phyloP scores from a whole-genome alignment of 2,888 invertebrate genomes.

The Mactromeris polynyma region DNA sequence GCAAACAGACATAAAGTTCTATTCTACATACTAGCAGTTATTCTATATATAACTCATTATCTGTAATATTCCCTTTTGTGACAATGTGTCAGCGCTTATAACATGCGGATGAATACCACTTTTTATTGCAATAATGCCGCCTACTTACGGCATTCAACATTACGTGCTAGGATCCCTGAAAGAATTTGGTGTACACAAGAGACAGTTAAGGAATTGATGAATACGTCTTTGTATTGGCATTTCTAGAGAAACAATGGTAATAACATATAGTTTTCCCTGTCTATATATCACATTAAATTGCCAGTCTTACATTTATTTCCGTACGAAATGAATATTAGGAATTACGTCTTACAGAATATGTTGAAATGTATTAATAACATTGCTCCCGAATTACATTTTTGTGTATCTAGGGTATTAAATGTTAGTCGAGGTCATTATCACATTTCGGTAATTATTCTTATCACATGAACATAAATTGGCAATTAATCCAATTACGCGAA shows the following conservation, averaged over 20 bases:
- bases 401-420: no score
- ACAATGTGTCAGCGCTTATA: background rate
- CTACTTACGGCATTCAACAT: background rate
- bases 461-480: no score
- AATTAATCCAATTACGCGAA: no score
- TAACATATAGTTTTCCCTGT: background rate
- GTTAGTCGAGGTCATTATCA: no score
- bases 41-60: background rate
- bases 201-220: conserved; percentile 26
- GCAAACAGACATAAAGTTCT: background rate
- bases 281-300: background rate
- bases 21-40: background rate
- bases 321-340: background rate
- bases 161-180: background rate
- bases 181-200: background rate
- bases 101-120: background rate
- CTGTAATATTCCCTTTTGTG: background rate
- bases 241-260: conserved; percentile 1
- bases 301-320: background rate
- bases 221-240: conserved; percentile 28
- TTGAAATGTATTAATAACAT: background rate
- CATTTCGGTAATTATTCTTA: no score
- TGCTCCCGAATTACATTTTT: background rate
- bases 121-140: conserved; percentile 3
- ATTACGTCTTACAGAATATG: background rate